Evolutionary conservation across 1,140 invertebrate genomes (phyloP).

Genomic region (Macrosteles quadrilineatus): DNA sequence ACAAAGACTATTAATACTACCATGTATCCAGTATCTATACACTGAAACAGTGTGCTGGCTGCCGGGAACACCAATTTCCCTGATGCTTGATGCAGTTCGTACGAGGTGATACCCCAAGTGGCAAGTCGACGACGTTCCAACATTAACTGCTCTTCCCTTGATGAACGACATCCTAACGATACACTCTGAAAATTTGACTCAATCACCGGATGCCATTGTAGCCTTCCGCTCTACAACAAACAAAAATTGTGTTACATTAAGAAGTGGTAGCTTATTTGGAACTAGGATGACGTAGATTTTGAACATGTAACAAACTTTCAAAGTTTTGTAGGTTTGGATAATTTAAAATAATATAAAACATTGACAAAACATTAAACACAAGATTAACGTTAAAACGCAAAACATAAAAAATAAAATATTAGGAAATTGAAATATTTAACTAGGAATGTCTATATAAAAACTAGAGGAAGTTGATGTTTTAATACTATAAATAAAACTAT

Average conservation of each 20-base stretch:
- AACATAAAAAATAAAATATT: not conserved
- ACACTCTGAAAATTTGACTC: constrained; percentile 71
- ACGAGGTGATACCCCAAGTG: constrained; percentile 92
- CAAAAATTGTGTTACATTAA: too few species aligned
- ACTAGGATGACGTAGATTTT: not conserved
- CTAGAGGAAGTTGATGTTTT: too few species aligned
- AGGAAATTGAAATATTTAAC: too few species aligned
- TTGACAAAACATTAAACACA: constrained; percentile 1
- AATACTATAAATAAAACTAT: too few species aligned
- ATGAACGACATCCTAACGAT: constrained; percentile 58
- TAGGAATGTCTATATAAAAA: too few species aligned
- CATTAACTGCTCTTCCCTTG: constrained; percentile 85
- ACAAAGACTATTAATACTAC: constrained; percentile 50
- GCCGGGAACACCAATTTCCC: constrained; percentile 90
- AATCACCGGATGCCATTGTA: constrained; percentile 71
- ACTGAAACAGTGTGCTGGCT: constrained; percentile 79
- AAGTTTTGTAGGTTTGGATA: not conserved
- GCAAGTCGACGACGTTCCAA: constrained; percentile 88
- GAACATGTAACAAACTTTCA: not conserved
- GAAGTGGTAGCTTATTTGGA: not conserved
- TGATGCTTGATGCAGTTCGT: constrained; percentile 78
- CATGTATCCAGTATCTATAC: constrained; percentile 69
- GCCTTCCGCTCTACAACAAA: constrained; percentile 42
- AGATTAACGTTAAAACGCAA: constrained; percentile 8
- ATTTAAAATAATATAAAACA: constrained; percentile 14